Percentiles rank a stretch among this genome's conserved stretches.
phyloP scores from a whole-genome alignment of 1,140 invertebrate species.

The Pararge aegeria region DNA sequence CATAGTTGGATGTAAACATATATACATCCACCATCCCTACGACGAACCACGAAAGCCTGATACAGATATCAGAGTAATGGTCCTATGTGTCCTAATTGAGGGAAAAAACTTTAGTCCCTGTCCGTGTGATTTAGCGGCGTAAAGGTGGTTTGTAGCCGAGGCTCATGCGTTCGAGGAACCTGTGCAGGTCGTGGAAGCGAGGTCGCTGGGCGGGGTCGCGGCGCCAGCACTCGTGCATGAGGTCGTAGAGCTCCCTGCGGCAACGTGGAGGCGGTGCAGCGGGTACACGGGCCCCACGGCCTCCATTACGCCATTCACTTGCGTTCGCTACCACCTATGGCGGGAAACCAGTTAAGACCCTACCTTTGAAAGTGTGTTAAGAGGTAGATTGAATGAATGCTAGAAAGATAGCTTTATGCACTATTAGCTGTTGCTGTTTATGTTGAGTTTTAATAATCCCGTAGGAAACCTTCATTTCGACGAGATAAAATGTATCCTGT shows the following conservation, averaged over 20 bases:
- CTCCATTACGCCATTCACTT: conserved; percentile 82
- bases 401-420: too few relatives aligned
- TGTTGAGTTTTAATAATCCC: too few relatives aligned
- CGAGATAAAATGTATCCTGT: too few relatives aligned
- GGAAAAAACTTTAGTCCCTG: background rate
- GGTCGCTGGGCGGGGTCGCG: conserved; percentile 91
- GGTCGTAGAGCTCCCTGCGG: conserved; percentile 93
- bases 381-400: too few relatives aligned
- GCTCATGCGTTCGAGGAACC: conserved; percentile 95
- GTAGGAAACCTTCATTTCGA: too few relatives aligned
- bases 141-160: conserved; percentile 86
- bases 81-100: background rate
- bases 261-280: conserved; percentile 90
- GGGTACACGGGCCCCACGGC: conserved; percentile 70
- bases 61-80: background rate
- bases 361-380: too few relatives aligned
- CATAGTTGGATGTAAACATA: too few relatives aligned
- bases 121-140: conserved; percentile 36
- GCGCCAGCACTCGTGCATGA: conserved; percentile 97
- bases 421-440: too few relatives aligned
- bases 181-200: conserved; percentile 93
- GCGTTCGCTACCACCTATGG: conserved; percentile 85
- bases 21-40: too few relatives aligned
- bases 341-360: background rate
- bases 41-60: too few relatives aligned